Base-by-base conservation (phyloP, 2,888 invertebrate species). In the Drosophila quinaria region DNA sequence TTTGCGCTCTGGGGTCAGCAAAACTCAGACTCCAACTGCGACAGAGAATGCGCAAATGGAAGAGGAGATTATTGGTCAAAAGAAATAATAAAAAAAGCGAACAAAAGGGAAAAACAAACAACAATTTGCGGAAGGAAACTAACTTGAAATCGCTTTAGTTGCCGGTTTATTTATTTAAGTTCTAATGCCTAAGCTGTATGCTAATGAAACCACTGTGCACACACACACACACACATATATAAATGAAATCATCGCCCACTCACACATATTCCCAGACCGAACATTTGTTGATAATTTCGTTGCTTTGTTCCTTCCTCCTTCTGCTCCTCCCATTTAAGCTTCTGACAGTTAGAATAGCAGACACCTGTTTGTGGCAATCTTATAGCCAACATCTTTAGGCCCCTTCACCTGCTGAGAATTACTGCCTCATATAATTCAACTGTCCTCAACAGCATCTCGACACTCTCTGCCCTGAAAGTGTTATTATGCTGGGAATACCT, bases 141-240 rank as follows among this genome's bases (percentile, higher is more conserved):
- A 80, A 78, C 87, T 86, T 70, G 55, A 86, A 88, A 84, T 83
- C 84, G 87, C 73, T 84, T 84, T 86, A 84, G 87, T 83, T 88
- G 70, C 71, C 68, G 75, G 71, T 86, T 84, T 84, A 88, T 88
- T 88, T 84, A 84, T 86, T 83, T 68, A 88, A 81, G 75, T 72
- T 78, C 65, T 80, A 75, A 80, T 81, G 62, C 70, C 59, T 60
- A 70, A 83, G 80, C 83, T 83, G 74, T 79, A 89, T 87, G 81
- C 80, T 81, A 86, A 89, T 86, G 81, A 89, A 85, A 84, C 87
- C 87, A 78, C 75, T 60, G 72, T 81, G 87, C 79, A 31, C 49
- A 66, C 52, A 29, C 42, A 41, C 42, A 56, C 42, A 39, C 17
- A 49, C 22, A 64, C 35, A 49, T 1, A 25, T 5, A 22, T 22